A percentile compares a stretch with the other conserved stretches of the same genome.
Conservation (phyloP, 2,797 vertebrate species). For the Thaleichthys pacificus region DNA sequence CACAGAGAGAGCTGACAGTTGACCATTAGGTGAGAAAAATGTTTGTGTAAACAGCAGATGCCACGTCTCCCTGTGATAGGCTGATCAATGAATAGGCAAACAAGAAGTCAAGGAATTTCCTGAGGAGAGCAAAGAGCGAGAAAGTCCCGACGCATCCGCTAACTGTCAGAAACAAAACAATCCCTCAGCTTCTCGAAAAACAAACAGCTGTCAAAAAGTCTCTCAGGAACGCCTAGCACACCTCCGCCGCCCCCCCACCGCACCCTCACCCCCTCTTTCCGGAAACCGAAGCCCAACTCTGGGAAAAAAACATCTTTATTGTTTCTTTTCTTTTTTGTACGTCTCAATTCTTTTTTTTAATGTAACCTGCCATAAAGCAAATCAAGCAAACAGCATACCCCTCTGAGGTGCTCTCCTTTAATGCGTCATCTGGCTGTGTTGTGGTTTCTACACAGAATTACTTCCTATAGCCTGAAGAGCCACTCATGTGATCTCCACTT, state of each 20-base stretch:
- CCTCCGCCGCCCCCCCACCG: neutral
- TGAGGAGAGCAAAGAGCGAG: constrained; percentile 36
- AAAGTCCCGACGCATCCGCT: constrained; percentile 59
- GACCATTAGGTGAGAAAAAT: constrained; percentile 1
- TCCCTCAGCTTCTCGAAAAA: constrained; percentile 56
- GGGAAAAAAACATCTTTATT: constrained; percentile 42
- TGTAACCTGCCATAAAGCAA: constrained; percentile 57
- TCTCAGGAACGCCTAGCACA: constrained; percentile 51
- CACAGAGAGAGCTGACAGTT: neutral
- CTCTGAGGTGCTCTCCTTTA: constrained; percentile 48
- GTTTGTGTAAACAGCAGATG: constrained; percentile 48
- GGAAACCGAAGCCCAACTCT: constrained; percentile 53
- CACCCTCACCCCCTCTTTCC: neutral
- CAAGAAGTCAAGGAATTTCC: constrained; percentile 57
- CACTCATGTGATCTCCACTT: constrained; percentile 55
- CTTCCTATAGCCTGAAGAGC: constrained; percentile 56
- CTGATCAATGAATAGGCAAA: constrained; percentile 67
- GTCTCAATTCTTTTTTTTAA: constrained; percentile 19
- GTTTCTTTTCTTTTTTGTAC: constrained; percentile 41
- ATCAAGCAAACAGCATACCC: constrained; percentile 60
- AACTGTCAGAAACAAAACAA: constrained; percentile 66
- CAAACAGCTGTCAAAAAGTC: constrained; percentile 74
- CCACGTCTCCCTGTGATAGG: constrained; percentile 39
- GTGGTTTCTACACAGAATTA: constrained; percentile 51
- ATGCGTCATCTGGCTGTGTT: constrained; percentile 50